Conservation (phyloP, 2,113 vertebrate genomes). For the Diadophis punctatus region DNA sequence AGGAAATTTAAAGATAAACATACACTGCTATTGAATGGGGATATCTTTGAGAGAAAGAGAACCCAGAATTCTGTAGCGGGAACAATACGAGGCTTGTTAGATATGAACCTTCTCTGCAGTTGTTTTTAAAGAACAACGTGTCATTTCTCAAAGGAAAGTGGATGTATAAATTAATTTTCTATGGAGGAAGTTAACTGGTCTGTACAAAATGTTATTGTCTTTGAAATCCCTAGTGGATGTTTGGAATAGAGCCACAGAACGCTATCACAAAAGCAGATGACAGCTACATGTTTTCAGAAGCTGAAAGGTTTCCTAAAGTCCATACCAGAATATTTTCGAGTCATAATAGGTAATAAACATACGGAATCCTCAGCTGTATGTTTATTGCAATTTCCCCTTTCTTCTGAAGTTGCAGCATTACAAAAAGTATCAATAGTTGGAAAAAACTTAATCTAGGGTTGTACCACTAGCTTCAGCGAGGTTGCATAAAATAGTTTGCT, state of each 20-base stretch:
- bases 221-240: not conserved
- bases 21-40: not conserved
- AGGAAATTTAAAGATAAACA: not conserved
- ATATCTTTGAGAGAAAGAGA: not conserved
- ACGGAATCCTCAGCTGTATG: conserved; percentile 47
- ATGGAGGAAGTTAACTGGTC: not conserved
- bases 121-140: not conserved
- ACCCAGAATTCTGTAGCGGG: not conserved
- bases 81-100: not conserved
- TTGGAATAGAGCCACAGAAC: not conserved
- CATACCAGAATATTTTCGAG: conserved; percentile 42
- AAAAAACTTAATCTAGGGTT: not conserved
- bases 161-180: not conserved
- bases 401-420: conserved; percentile 27
- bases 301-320: conserved; percentile 23
- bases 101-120: not conserved
- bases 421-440: not conserved
- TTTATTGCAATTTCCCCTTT: not conserved
- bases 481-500: not conserved
- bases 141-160: not conserved
- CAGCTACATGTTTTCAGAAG: not conserved
- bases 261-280: not conserved
- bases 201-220: not conserved
- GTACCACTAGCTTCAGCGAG: not conserved
- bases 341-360: conserved; percentile 28